Base-by-base conservation (phyloP, 2,113 vertebrate species). In the Alces alces region DNA sequence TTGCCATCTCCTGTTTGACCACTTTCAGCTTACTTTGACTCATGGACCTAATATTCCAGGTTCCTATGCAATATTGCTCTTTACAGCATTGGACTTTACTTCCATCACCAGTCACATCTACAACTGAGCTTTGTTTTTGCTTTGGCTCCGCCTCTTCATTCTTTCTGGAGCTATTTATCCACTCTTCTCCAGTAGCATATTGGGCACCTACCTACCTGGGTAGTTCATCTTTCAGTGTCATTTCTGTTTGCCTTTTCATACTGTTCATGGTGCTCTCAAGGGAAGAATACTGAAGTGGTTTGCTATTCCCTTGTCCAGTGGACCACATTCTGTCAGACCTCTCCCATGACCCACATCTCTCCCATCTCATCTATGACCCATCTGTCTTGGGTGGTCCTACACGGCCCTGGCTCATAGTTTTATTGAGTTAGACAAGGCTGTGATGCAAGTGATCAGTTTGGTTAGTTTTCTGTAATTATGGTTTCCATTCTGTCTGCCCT, bases 111-210 rank as follows among this genome's bases (percentile, higher is more conserved):
- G 17, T n/a, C 64, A 36, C n/a, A 36, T 70, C 17, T 19, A 36
- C 64, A 70, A 0, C 64, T 70, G 64, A 9, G n/a, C 9, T 36
- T 36, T 36, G 8, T 36, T 70, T 70, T 36, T 36, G 33, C 64
- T 70, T 36, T 70, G 64, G n/a, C 5, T 70, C n/a, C 0, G 0
- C 17, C n/a, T n/a, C n/a, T 36, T 70, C 64, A 11, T 70, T 70
- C n/a, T 70, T 70, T 21, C n/a, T 70, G 64, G 64, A 36, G 17
- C 9, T 70, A 36, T 21, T 70, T 36, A n/a, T 70, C n/a, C n/a
- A 21, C n/a, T 36, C n/a, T 36, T 70, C 64, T 70, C 8, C n/a
- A 70, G 64, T 70, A 70, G n/a, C n/a, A 36, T 70, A 70, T 36
- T 70, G n/a, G 4, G 64, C n/a, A 70, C 17, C 64, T 66, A 36